Percentiles rank a stretch among this genome's conserved stretches.
These are phyloP conservation scores for Melanogrammus aeglefinus DNA, from an alignment of 2,797 vertebrate species.

Conservation along the genomic window DNA sequence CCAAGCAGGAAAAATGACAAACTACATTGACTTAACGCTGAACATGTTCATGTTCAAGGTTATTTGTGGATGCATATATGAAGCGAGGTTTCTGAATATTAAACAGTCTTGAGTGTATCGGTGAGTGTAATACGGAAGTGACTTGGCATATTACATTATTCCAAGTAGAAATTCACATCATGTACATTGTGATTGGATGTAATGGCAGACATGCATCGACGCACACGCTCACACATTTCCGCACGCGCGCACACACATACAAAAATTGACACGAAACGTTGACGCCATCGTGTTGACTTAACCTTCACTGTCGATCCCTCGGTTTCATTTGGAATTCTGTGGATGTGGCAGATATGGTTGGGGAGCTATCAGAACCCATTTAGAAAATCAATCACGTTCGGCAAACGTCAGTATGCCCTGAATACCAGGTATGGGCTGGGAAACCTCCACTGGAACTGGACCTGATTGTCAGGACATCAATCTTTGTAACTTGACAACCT, in stretches of 20 bases:
- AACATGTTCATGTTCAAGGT: not conserved
- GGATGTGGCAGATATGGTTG: constrained; percentile 3
- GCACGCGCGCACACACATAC: constrained; percentile 3
- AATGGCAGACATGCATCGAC: constrained; percentile 9
- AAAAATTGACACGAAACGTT: not conserved
- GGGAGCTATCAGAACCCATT: not conserved
- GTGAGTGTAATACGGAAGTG: not conserved
- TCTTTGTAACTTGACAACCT: not conserved
- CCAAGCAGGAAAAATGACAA: not conserved
- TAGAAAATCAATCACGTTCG: constrained; percentile 28
- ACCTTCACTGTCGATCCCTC: constrained; percentile 14
- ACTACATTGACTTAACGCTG: not conserved
- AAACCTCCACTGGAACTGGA: not conserved
- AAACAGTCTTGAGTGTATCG: not conserved
- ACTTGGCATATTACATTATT: not conserved
- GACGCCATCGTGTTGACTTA: not conserved
- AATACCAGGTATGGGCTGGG: constrained; percentile 11
- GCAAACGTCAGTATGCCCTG: not conserved
- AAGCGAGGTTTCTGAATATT: not conserved
- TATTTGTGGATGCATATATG: not conserved
- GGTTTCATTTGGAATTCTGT: constrained; percentile 12
- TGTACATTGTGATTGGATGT: not conserved
- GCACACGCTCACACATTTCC: not conserved
- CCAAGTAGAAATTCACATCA: constrained; percentile 1
- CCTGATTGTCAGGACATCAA: not conserved